Evolutionary conservation across 1,140 invertebrate species (phyloP), one percentile per base, ranked within the genome.

Genomic region (Acromyrmex charruanus): DNA sequence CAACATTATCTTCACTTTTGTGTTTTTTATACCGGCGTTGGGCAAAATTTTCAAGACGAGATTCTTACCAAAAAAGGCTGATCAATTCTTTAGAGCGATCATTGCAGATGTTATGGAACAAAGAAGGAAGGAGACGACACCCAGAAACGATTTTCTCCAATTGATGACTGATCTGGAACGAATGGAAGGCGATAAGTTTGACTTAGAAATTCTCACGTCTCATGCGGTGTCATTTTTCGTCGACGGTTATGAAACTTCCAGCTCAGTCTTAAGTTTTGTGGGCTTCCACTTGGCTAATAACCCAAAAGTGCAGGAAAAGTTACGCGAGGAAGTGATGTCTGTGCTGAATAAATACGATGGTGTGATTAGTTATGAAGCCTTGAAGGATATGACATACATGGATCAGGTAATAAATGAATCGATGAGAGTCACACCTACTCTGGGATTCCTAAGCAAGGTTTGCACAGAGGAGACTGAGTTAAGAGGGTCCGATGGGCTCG

Each of bases 171-270:
- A 92, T 31, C 21, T 91, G 1, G 89, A 90, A 31, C 88, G 87
- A 87, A 93, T 61, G 75, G 94, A 85, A 80, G 87, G 39, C 85
- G 87, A 85, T 25, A 93, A 84, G 77, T 71, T 93, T 3, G 81
- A 92, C 7, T n/a, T 91, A 1, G 87, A 93, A 0, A 81, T 95
- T 16, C 85, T 97, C 12, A 94, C 96, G 0, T 96, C 96, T 1
- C 97, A 97, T 85, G 95, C 96, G 0, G 95, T 97, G 87, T 91
- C 96, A 0, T 97, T 97, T 88, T 96, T 97, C 79, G 92, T 97
- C 9, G 97, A 97, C 2, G 97, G 97, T 10, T 97, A 97, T 88
- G 97, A 98, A 77, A 98, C 97, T 0, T 97, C 97, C 0, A 96
- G 97, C 0, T 96, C 96, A 0, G 94, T 96, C 0, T 95, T 98